Percentiles rank a stretch among this genome's conserved stretches.
phyloP scores from a whole-genome alignment of 2,888 invertebrate species.

The Campoplex capitator region DNA sequence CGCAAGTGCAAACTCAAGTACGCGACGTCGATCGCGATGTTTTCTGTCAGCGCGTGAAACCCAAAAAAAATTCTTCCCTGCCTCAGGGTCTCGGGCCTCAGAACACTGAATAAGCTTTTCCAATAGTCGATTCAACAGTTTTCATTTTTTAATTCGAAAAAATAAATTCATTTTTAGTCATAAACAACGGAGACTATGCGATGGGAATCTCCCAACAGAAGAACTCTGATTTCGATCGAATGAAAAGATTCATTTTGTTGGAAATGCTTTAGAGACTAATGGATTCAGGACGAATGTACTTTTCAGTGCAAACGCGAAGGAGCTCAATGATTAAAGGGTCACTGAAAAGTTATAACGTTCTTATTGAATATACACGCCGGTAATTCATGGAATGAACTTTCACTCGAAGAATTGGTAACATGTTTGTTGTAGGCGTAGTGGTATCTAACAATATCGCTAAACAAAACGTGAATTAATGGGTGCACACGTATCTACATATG shows the following conservation, averaged over 20 bases:
- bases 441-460: conserved; percentile 58
- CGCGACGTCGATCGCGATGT: conserved; percentile 32
- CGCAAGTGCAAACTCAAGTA: conserved; percentile 59
- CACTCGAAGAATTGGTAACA: conserved; percentile 59
- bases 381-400: conserved; percentile 56
- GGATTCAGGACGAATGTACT: not conserved
- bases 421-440: conserved; percentile 51
- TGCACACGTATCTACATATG: conserved; percentile 27
- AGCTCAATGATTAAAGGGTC: conserved; percentile 1
- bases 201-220: not conserved
- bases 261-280: not conserved
- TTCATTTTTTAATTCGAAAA: not conserved
- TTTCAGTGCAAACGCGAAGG: not conserved
- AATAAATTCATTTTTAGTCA: not conserved
- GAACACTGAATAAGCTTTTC: not conserved
- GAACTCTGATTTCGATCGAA: not conserved
- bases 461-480: conserved; percentile 65
- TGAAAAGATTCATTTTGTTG: not conserved
- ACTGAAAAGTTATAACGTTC: conserved; percentile 30
- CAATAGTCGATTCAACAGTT: not conserved
- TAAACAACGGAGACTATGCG: not conserved
- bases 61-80: not conserved
- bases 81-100: not conserved
- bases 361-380: conserved; percentile 33
- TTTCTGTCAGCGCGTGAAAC: not conserved